Percentiles rank a stretch among this genome's conserved stretches.
Evolutionary conservation across 1,140 invertebrate species (phyloP).

Genomic region (Episyrphus balteatus): DNA sequence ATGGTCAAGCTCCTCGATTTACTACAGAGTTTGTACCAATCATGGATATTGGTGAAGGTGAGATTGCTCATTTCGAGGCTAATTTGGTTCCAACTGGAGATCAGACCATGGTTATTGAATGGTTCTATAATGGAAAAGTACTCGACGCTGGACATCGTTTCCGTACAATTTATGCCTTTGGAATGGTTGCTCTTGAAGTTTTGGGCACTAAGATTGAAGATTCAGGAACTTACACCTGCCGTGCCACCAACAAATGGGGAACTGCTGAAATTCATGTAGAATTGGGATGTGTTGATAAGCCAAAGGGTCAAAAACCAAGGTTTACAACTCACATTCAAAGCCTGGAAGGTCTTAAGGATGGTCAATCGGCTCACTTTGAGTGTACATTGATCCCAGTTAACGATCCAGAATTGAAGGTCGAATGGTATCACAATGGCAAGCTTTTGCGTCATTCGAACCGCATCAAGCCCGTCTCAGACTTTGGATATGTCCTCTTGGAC

Average conservation of each 20-base stretch:
- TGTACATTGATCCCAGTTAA: slow-evolving; percentile 84
- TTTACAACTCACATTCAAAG: slow-evolving; percentile 82
- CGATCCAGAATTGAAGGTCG: slow-evolving; percentile 86
- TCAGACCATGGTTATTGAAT: slow-evolving; percentile 93
- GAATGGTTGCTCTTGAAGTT: slow-evolving; percentile 90
- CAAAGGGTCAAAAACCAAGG: slow-evolving; percentile 71
- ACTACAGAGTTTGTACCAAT: slow-evolving; percentile 77
- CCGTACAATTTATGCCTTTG: slow-evolving; percentile 86
- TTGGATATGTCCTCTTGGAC: slow-evolving; percentile 91
- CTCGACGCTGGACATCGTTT: slow-evolving; percentile 82
- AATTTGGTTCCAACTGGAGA: slow-evolving; percentile 87
- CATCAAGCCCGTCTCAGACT: slow-evolving; percentile 90
- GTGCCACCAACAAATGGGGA: slow-evolving; percentile 81
- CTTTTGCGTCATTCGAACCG: slow-evolving; percentile 77
- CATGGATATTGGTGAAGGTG: slow-evolving; percentile 71
- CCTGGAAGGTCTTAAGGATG: slow-evolving; percentile 76
- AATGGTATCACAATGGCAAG: slow-evolving; percentile 91
- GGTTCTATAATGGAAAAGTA: slow-evolving; percentile 88
- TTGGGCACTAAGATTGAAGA: slow-evolving; percentile 81
- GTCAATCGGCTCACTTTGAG: slow-evolving; percentile 86
- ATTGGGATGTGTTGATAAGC: slow-evolving; percentile 73
- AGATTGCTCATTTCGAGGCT: slow-evolving; percentile 90
- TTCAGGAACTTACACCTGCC: slow-evolving; percentile 75
- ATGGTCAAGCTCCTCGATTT: slow-evolving; percentile 75
- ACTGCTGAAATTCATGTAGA: slow-evolving; percentile 73